Evolutionary conservation across 2,797 vertebrate species (phyloP).

Genomic region (Hydrophis major): DNA sequence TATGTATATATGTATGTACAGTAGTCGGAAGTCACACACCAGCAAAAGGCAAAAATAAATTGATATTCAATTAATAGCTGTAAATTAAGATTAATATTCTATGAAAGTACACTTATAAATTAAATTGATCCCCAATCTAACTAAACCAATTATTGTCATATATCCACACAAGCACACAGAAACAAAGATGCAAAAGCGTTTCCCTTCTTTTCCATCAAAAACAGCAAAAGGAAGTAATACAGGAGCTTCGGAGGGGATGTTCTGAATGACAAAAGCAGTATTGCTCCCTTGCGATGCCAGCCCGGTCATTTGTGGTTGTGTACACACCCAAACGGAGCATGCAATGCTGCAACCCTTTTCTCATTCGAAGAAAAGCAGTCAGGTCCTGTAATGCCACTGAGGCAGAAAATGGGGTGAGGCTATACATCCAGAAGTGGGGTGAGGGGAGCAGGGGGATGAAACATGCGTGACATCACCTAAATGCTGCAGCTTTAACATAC

Average conservation of each 20-base stretch:
- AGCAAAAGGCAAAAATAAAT: neutral
- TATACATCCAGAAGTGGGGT: neutral
- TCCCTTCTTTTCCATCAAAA: neutral
- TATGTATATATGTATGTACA: neutral
- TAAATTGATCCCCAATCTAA: neutral
- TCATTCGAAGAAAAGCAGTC: neutral
- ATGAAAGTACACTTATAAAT: neutral
- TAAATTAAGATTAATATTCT: neutral
- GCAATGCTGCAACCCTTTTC: neutral
- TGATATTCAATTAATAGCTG: neutral
- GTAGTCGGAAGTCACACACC: neutral
- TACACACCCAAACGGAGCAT: neutral
- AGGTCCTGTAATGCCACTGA: neutral
- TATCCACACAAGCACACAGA: neutral
- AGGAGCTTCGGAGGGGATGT: neutral
- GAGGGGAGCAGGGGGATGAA: neutral
- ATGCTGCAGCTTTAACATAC: neutral
- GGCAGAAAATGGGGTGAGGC: neutral
- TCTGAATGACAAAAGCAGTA: neutral
- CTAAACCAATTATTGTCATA: neutral
- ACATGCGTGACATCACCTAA: neutral
- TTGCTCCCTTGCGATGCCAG: neutral
- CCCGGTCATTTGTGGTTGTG: neutral
- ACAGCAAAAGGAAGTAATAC: neutral
- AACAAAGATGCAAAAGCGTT: neutral